A percentile compares a stretch with the other conserved stretches of the same genome.
These are phyloP conservation scores for Zelostemma sp. DNA, from an alignment of 1,140 invertebrate species.

Conservation along the genomic window DNA sequence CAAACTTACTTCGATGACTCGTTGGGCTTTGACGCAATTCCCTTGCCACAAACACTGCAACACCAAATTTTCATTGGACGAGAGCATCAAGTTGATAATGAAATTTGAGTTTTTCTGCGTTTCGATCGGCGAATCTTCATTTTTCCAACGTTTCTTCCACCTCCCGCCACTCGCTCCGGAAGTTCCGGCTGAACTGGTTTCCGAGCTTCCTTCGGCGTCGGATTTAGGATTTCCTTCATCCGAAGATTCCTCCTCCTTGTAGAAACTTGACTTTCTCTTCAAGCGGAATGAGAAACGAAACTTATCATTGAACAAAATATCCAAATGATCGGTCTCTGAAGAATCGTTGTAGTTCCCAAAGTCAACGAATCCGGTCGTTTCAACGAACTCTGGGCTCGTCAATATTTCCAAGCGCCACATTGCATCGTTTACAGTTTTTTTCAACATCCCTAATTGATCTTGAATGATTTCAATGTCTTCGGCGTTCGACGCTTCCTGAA, in stretches of 20 bases:
- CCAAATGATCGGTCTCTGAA: neutral
- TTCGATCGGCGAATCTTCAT: conserved; percentile 12
- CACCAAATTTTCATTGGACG: conserved; percentile 56
- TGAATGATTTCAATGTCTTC: conserved; percentile 37
- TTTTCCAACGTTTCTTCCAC: conserved; percentile 38
- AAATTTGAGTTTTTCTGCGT: conserved; percentile 35
- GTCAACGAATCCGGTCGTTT: conserved; percentile 24
- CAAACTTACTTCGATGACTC: conserved; percentile 57
- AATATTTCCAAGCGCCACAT: conserved; percentile 57
- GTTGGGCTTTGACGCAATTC: conserved; percentile 53
- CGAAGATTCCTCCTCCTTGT: conserved; percentile 41
- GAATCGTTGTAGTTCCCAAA: neutral
- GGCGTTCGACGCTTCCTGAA: conserved; percentile 6
- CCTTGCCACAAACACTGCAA: conserved; percentile 60
- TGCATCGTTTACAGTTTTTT: conserved; percentile 47
- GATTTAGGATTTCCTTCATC: conserved; percentile 50
- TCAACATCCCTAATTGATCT: conserved; percentile 36
- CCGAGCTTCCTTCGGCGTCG: conserved; percentile 51
- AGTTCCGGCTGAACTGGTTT: conserved; percentile 39
- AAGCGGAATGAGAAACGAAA: conserved; percentile 22
- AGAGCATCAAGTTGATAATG: conserved; percentile 59
- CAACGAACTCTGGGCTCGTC: conserved; percentile 47
- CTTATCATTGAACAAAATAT: conserved; percentile 28
- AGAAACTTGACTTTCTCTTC: conserved; percentile 47
- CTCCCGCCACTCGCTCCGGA: conserved; percentile 19